Conservation (phyloP, 2,888 invertebrate genomes). For the Nephrotoma guestfalica region DNA sequence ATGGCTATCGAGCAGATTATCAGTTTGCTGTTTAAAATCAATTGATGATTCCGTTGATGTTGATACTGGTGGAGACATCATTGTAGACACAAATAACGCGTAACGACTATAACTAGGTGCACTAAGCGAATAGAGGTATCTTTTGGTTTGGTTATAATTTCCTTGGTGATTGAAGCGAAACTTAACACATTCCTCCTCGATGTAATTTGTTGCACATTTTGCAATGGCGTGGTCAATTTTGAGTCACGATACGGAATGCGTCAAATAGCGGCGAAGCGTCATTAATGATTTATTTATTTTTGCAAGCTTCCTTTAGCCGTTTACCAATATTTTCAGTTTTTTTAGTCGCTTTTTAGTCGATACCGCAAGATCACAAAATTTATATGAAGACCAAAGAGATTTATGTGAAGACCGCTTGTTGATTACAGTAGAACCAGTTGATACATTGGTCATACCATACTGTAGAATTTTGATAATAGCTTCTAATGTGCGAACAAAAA, state of each 20-base stretch:
- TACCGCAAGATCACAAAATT: constrained; percentile 87
- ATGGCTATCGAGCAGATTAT: background rate
- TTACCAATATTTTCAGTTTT: constrained; percentile 59
- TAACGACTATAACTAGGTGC: constrained; percentile 9
- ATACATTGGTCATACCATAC: constrained; percentile 60
- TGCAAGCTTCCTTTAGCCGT: constrained; percentile 69
- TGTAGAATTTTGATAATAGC: constrained; percentile 69
- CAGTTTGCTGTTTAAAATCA: background rate
- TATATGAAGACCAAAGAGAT: no score
- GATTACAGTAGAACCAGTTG: constrained; percentile 60
- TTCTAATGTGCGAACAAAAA: constrained; percentile 41
- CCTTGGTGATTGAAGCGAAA: constrained; percentile 62
- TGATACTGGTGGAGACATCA: background rate
- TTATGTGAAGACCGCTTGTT: constrained; percentile 70
- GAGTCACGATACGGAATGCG: constrained; percentile 52
- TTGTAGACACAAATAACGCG: constrained; percentile 14
- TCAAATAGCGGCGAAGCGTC: constrained; percentile 67
- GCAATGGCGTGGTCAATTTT: constrained; percentile 74
- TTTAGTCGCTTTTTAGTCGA: constrained; percentile 67
- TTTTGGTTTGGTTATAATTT: constrained; percentile 33
- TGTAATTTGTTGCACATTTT: constrained; percentile 60
- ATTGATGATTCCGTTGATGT: background rate
- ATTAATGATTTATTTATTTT: constrained; percentile 81
- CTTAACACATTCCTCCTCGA: constrained; percentile 70
- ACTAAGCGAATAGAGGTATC: constrained; percentile 11